These are phyloP conservation scores for Drosophila pegasa DNA, from an alignment of 2,888 invertebrate genomes.

Conservation along the genomic window DNA sequence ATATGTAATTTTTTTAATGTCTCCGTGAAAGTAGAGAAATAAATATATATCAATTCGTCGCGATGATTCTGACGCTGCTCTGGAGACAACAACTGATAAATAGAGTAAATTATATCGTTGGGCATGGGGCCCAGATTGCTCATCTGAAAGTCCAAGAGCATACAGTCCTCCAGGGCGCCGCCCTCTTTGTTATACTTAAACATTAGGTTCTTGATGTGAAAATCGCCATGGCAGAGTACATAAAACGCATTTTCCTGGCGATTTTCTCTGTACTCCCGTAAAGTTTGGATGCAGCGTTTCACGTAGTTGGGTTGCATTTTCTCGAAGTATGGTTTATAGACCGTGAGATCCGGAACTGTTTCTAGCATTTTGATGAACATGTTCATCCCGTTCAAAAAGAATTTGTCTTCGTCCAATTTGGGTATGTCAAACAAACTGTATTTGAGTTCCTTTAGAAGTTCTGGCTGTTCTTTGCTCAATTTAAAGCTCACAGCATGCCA, in stretches of 20 bases:
- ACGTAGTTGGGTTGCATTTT: constrained; percentile 34
- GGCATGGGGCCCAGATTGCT: constrained; percentile 62
- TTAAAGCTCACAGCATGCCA: constrained; percentile 84
- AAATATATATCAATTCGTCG: constrained; percentile 67
- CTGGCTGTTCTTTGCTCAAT: constrained; percentile 78
- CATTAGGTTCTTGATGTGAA: constrained; percentile 79
- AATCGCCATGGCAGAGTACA: constrained; percentile 79
- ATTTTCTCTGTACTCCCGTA: constrained; percentile 29
- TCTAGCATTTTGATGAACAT: constrained; percentile 57
- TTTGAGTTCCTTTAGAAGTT: constrained; percentile 58
- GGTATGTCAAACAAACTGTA: constrained; percentile 77
- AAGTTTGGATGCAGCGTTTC: constrained; percentile 12
- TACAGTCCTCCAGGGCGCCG: constrained; percentile 52
- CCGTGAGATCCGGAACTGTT: constrained; percentile 41
- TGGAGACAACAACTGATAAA: constrained; percentile 61
- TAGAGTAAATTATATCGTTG: constrained; percentile 66
- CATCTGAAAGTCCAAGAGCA: constrained; percentile 78
- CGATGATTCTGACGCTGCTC: constrained; percentile 51
- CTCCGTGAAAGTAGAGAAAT: constrained; percentile 57
- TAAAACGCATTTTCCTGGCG: constrained; percentile 51
- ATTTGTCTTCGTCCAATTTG: constrained; percentile 29
- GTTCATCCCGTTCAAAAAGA: constrained; percentile 49
- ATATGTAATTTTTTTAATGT: constrained; percentile 62
- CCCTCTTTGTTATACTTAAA: constrained; percentile 49
- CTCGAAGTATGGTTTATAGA: constrained; percentile 53